A percentile compares a stretch with the other conserved stretches of the same genome.
phyloP scores from a whole-genome alignment of 2,113 vertebrate genomes.

The Archilochus colubris region DNA sequence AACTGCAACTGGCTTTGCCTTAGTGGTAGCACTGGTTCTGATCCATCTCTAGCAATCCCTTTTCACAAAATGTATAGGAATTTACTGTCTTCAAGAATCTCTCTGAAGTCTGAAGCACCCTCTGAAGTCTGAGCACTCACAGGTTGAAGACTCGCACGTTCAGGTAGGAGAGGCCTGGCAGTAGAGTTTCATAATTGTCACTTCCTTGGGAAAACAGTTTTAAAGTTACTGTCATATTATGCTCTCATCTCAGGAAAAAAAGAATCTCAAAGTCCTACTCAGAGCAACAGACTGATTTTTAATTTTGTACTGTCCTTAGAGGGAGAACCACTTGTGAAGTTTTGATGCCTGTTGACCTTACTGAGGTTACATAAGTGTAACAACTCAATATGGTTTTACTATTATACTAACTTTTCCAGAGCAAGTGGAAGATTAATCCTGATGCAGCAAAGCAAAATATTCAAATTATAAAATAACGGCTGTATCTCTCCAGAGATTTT shows the following conservation, averaged over 20 bases:
- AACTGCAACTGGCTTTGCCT: conserved; percentile 36
- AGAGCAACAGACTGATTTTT: neutral
- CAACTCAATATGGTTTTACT: neutral
- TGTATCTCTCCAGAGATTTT: neutral
- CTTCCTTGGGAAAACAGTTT: neutral
- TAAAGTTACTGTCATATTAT: neutral
- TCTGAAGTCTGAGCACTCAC: neutral
- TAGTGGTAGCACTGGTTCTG: neutral
- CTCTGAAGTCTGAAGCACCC: neutral
- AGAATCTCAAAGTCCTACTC: neutral
- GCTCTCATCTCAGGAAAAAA: neutral
- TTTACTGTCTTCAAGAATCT: neutral
- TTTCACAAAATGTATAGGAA: neutral
- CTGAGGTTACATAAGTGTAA: neutral
- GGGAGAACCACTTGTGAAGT: neutral
- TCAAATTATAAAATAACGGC: neutral
- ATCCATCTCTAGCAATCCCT: neutral
- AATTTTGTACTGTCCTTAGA: neutral
- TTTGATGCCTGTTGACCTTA: neutral
- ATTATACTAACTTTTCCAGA: neutral
- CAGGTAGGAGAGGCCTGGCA: neutral
- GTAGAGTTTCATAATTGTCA: neutral
- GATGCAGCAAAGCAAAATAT: neutral
- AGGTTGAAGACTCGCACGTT: neutral
- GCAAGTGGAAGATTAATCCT: neutral